Evolutionary conservation across 2,888 invertebrate genomes (phyloP).

Genomic region (Prenolepis imparis): DNA sequence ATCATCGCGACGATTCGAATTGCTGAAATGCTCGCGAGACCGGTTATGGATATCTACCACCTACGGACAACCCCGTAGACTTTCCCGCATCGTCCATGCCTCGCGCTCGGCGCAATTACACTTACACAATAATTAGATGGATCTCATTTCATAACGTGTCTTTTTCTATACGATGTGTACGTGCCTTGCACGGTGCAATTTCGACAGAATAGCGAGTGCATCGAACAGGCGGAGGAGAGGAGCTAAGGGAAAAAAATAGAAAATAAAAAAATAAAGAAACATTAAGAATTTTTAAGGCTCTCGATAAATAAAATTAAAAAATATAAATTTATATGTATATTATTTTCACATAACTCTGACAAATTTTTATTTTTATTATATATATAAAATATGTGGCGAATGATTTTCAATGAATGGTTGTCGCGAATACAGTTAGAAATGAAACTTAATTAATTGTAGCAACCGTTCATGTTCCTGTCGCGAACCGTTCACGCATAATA

Average conservation of each 20-base stretch:
- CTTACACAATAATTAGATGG: conserved; percentile 74
- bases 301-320: too few relatives aligned
- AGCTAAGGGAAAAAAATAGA: not conserved
- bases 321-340: too few relatives aligned
- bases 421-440: conserved; percentile 3
- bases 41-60: conserved; percentile 48
- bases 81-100: conserved; percentile 50
- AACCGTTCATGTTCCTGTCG: not conserved
- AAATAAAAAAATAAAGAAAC: not conserved
- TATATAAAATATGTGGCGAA: too few relatives aligned
- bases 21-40: conserved; percentile 62
- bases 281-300: too few relatives aligned
- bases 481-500: not conserved
- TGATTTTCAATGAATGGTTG: not conserved
- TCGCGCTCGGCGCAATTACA: conserved; percentile 62
- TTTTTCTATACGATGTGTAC: conserved; percentile 26
- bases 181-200: conserved; percentile 8
- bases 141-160: conserved; percentile 61
- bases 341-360: too few relatives aligned
- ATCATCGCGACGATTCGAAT: conserved; percentile 64
- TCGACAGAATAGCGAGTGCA: conserved; percentile 4
- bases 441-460: conserved; percentile 1
- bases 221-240: not conserved
- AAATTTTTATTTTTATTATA: too few relatives aligned
- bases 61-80: conserved; percentile 35